phyloP scores from a whole-genome alignment of 64 coral and sea anemone genomes.

The Exaiptasia diaphana region DNA sequence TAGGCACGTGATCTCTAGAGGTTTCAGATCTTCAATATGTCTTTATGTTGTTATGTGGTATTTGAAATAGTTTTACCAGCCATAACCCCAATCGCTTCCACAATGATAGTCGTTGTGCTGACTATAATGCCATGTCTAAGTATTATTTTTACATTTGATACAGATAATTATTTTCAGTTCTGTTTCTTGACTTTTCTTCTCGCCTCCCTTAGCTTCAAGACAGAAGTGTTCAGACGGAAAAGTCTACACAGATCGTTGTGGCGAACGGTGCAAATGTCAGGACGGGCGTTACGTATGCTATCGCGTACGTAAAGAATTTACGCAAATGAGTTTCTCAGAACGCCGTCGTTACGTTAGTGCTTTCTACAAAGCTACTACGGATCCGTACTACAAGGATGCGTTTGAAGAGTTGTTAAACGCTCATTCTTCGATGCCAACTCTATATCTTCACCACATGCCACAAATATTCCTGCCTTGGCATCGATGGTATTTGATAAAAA shows the following conservation, averaged over 20 bases:
- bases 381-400: slow-evolving; percentile 53
- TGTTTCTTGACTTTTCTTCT: too few relatives aligned
- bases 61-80: background rate
- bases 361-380: slow-evolving; percentile 43
- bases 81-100: background rate
- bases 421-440: slow-evolving; percentile 32
- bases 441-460: slow-evolving; percentile 61
- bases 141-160: too few relatives aligned
- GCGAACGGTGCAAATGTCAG: slow-evolving; percentile 13
- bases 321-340: slow-evolving; percentile 44
- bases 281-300: slow-evolving; percentile 17
- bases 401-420: slow-evolving; percentile 28
- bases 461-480: slow-evolving; percentile 83
- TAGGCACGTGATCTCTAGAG: background rate
- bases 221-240: background rate
- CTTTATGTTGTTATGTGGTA: background rate
- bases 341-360: slow-evolving; percentile 17
- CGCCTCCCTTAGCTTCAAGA: background rate
- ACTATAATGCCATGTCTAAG: background rate
- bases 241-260: slow-evolving; percentile 4
- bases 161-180: too few relatives aligned
- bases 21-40: background rate
- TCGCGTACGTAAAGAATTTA: slow-evolving; percentile 64
- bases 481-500: slow-evolving; percentile 62
- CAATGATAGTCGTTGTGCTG: background rate